Evolutionary conservation across 2,113 vertebrate species (phyloP), one percentile per base, ranked within the genome.

Genomic region (Channa maculata): DNA sequence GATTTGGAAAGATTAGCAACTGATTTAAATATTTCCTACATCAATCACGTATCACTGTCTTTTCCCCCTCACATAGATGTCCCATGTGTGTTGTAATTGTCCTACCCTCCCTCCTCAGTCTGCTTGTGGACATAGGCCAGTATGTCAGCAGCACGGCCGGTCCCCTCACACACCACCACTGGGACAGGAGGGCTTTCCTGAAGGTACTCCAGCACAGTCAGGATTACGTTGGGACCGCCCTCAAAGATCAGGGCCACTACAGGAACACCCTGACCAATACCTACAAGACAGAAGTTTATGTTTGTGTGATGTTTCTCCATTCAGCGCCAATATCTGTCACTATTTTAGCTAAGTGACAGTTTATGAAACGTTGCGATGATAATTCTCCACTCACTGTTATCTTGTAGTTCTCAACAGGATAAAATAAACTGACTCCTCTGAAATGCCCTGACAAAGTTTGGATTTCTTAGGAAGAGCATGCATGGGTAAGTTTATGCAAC

Each of bases 171-270:
- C 13, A 99, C 95, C 12, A 99, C 98, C 48, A 99, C 97, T 0
- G 98, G 98, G 55, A 99, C 98, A 0, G 98, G 96, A 11, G 98
- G 98, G 58, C 92, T 98, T 90, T 98, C 97, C 85, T 98, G 96
- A 64, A 99, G 96, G 86, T 99, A 99, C 81, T 98, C 97, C 45
- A 99, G 82, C 76, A 99, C 98, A 0, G 96, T 98, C 59, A 97
- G 95, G 84, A 99, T 97, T 84, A 99, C 96, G 0, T 99, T 99
- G 53, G 98, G 98, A 12, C 97, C 98, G 5, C 98, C 98, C 87
- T 99, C 98, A 50, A 99, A 97, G 66, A 99, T 96, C 65, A 99
- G 94, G 2, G 97, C 97, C 80, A 99, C 97, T 14, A 99, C 98
- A 38, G 98, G 97, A 33, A 99, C 97, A 44, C 98, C 96, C 77